phyloP scores from a whole-genome alignment of 1,140 invertebrate genomes.

The Galleria mellonella region DNA sequence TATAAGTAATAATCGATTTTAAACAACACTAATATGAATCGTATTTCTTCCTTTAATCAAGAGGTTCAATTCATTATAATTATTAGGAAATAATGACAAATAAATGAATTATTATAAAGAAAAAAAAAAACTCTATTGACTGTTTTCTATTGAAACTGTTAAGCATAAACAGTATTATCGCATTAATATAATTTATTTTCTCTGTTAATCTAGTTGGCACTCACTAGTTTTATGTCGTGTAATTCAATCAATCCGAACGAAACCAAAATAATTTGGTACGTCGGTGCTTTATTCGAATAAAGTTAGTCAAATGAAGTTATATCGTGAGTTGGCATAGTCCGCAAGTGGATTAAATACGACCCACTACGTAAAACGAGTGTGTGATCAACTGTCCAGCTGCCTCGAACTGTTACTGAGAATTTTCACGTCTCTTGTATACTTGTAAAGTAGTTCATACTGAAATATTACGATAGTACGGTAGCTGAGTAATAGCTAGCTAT shows the following conservation, averaged over 20 bases:
- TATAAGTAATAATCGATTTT: too few species aligned
- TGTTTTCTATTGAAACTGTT: slow-evolving; percentile 34
- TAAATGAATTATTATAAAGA: slow-evolving; percentile 27
- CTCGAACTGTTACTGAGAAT: slow-evolving; percentile 17
- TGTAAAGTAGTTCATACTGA: slow-evolving; percentile 58
- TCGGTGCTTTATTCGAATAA: too few species aligned
- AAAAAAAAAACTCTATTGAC: slow-evolving; percentile 49
- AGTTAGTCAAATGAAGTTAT: too few species aligned
- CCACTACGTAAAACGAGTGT: too few species aligned
- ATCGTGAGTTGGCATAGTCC: too few species aligned
- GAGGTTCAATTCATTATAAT: slow-evolving; percentile 15
- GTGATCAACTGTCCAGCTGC: neutral
- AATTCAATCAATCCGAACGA: too few species aligned
- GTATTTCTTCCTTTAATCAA: neutral
- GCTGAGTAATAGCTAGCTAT: slow-evolving; percentile 55
- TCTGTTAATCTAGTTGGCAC: neutral
- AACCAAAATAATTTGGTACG: too few species aligned
- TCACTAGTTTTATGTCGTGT: neutral
- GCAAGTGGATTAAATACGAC: too few species aligned
- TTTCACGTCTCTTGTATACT: slow-evolving; percentile 49
- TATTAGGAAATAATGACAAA: slow-evolving; percentile 57
- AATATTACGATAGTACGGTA: slow-evolving; percentile 44
- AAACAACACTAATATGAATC: too few species aligned
- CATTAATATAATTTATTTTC: neutral
- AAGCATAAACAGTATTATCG: neutral